A percentile compares a stretch with the other conserved stretches of the same genome.
Conservation (phyloP, 1,140 invertebrate species). For the Schlechtendalia chinensis region DNA sequence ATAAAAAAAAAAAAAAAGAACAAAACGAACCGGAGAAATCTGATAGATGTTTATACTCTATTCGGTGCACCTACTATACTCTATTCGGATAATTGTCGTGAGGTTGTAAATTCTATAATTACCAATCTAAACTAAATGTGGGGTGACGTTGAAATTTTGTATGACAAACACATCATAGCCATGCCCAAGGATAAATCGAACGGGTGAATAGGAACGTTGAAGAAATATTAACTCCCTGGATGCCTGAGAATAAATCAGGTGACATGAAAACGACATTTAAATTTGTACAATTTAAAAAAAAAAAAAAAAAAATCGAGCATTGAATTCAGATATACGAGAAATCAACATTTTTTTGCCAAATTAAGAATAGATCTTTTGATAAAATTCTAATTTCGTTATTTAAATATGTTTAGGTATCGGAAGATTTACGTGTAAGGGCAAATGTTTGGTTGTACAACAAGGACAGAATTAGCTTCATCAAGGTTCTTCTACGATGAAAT, state of each 20-base stretch:
- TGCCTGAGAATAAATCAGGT: constrained; percentile 17
- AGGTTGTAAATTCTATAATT: constrained; percentile 16
- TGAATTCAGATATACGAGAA: background rate
- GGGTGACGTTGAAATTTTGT: background rate
- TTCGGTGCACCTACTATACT: constrained; percentile 8
- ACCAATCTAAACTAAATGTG: constrained; percentile 15
- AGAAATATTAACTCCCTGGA: background rate
- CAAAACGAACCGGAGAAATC: constrained; percentile 2
- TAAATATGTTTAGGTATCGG: background rate
- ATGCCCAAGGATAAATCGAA: constrained; percentile 16
- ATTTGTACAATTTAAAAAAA: constrained; percentile 14
- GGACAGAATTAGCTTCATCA: background rate
- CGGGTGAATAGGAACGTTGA: constrained; percentile 6
- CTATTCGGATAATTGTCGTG: constrained; percentile 23
- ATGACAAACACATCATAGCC: background rate
- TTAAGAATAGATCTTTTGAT: no score
- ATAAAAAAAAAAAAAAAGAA: no score
- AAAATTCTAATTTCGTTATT: background rate
- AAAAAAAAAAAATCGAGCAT: constrained; percentile 4
- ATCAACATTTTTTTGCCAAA: no score
- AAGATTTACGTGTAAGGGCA: no score
- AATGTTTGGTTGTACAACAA: constrained; percentile 11
- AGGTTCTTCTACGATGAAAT: constrained; percentile 21
- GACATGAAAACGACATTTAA: background rate
- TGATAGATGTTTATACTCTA: constrained; percentile 1